Conservation (phyloP, 2,888 invertebrate species). For the Hermaeophaga mercurialis region DNA sequence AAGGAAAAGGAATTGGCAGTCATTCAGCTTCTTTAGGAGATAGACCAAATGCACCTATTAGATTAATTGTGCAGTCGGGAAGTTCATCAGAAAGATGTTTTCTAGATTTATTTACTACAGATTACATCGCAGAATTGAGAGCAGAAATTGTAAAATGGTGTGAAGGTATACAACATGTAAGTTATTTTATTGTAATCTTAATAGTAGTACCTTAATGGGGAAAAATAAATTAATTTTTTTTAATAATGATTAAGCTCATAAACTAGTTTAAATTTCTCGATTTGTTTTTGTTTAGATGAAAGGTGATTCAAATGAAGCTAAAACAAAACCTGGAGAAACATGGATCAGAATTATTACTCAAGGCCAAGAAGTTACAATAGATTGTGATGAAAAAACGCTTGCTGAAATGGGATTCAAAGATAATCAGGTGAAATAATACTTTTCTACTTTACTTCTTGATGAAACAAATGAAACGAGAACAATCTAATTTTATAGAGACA, state of each 20-base stretch:
- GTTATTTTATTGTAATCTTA: conserved; percentile 2
- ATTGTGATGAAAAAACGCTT: conserved; percentile 89
- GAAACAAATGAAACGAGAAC: too few species aligned
- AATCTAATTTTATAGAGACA: too few species aligned
- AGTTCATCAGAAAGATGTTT: conserved; percentile 85
- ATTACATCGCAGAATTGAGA: conserved; percentile 87
- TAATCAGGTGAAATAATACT: conserved; percentile 68
- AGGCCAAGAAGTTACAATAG: conserved; percentile 90
- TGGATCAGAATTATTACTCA: conserved; percentile 86
- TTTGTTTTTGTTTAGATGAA: conserved; percentile 41
- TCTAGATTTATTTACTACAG: conserved; percentile 81
- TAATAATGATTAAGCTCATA: too few species aligned
- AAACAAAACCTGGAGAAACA: conserved; percentile 63
- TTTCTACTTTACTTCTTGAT: conserved; percentile 8
- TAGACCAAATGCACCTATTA: conserved; percentile 68
- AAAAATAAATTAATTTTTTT: too few species aligned
- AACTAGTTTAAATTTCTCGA: too few species aligned
- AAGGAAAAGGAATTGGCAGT: conserved; percentile 78
- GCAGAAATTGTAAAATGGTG: conserved; percentile 97
- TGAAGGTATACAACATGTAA: conserved; percentile 66
- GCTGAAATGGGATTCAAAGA: conserved; percentile 94
- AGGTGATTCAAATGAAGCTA: conserved; percentile 44
- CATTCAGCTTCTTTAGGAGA: conserved; percentile 71
- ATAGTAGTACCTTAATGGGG: too few species aligned
- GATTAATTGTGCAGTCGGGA: conserved; percentile 86